Conservation (phyloP, 2,113 vertebrate genomes). For the Heterotilapia buettikoferi region DNA sequence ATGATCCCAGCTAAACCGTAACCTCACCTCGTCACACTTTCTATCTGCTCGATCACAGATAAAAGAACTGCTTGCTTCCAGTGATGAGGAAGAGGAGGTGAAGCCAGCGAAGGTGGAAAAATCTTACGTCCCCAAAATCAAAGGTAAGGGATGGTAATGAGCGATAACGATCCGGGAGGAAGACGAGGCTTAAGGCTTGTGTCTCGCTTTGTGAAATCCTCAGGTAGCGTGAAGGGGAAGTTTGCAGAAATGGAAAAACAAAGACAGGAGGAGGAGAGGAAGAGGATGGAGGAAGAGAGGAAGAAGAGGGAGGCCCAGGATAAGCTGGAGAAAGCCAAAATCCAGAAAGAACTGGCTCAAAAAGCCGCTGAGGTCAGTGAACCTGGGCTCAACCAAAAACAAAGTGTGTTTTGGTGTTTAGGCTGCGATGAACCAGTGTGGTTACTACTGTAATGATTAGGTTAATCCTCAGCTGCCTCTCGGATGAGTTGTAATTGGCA, state of each 20-base stretch:
- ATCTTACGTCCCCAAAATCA: slow-evolving; percentile 95
- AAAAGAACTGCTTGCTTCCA: slow-evolving; percentile 92
- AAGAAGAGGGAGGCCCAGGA: slow-evolving; percentile 89
- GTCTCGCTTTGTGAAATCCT: slow-evolving; percentile 4
- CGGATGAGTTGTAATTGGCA: slow-evolving; percentile 43
- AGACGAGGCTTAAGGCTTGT: background rate
- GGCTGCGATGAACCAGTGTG: background rate
- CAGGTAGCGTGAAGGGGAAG: slow-evolving; percentile 96
- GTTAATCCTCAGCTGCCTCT: slow-evolving; percentile 54
- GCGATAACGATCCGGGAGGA: background rate
- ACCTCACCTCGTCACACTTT: slow-evolving; percentile 53
- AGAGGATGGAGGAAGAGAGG: slow-evolving; percentile 86
- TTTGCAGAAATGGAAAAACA: slow-evolving; percentile 98
- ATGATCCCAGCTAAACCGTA: slow-evolving; percentile 71
- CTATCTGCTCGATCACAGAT: slow-evolving; percentile 66
- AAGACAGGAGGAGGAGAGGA: slow-evolving; percentile 87
- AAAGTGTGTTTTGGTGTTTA: background rate
- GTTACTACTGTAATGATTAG: slow-evolving; percentile 26
- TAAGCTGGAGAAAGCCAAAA: slow-evolving; percentile 89
- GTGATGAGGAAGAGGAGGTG: slow-evolving; percentile 86
- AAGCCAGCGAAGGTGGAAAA: slow-evolving; percentile 83
- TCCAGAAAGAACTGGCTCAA: slow-evolving; percentile 89
- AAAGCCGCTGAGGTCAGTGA: slow-evolving; percentile 89
- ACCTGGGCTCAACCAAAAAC: background rate
- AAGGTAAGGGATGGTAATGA: slow-evolving; percentile 76